A percentile compares a stretch with the other conserved stretches of the same genome.
Conservation (phyloP, 2,888 invertebrate genomes). For the Lithophane leautieri region DNA sequence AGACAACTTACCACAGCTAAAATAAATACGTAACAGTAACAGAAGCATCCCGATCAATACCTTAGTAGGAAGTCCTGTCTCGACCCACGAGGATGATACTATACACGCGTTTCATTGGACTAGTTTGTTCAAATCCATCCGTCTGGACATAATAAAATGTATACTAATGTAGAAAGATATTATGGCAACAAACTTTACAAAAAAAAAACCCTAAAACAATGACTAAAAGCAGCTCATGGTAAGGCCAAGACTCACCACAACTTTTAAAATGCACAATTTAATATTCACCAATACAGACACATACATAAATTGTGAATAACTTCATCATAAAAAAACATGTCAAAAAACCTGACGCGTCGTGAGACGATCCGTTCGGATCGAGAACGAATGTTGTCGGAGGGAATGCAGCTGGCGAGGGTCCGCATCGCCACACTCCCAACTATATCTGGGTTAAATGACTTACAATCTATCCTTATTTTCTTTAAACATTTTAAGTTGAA, state of each 20-base stretch:
- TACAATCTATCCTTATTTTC: constrained; percentile 89
- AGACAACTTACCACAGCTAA: constrained; percentile 75
- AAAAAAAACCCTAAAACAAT: constrained; percentile 89
- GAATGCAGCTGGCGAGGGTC: constrained; percentile 56
- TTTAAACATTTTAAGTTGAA: constrained; percentile 89
- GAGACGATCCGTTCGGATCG: constrained; percentile 77
- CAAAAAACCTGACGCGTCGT: constrained; percentile 86
- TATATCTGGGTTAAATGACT: constrained; percentile 90
- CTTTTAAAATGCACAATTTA: constrained; percentile 90
- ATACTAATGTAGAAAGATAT: constrained; percentile 90
- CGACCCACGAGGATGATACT: constrained; percentile 76
- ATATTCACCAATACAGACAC: constrained; percentile 90
- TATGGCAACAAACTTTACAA: constrained; percentile 91
- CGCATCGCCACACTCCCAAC: constrained; percentile 68
- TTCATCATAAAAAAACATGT: constrained; percentile 90
- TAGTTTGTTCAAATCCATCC: constrained; percentile 90
- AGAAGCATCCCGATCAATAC: constrained; percentile 76
- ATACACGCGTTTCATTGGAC: constrained; percentile 85
- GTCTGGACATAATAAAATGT: constrained; percentile 87
- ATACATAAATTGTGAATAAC: constrained; percentile 90
- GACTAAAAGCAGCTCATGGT: constrained; percentile 89
- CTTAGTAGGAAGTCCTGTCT: constrained; percentile 74
- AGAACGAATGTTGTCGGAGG: constrained; percentile 72
- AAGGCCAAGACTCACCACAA: constrained; percentile 85
- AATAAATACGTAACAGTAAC: constrained; percentile 83